These are phyloP conservation scores for Sitta carolinensis DNA, from an alignment of 2,797 vertebrate species.

Conservation along the genomic window DNA sequence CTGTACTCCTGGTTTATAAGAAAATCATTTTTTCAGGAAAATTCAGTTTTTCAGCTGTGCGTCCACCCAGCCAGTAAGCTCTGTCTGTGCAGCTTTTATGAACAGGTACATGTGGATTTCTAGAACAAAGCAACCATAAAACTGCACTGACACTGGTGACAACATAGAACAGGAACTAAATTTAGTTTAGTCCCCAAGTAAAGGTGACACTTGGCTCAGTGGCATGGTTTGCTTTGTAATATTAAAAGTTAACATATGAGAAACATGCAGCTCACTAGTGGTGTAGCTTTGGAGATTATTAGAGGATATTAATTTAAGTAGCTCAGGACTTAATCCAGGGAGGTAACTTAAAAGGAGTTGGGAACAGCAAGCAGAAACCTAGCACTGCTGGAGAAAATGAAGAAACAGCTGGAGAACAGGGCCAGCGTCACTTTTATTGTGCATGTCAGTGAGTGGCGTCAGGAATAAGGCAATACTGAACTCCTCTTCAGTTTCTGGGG, in stretches of 20 bases:
- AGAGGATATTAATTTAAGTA: slow-evolving; percentile 20
- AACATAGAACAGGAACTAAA: neutral
- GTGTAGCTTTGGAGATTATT: neutral
- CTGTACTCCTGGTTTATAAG: neutral
- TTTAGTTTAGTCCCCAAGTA: neutral
- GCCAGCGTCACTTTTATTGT: neutral
- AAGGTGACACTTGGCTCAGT: neutral
- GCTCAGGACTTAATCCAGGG: slow-evolving; percentile 2
- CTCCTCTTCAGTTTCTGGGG: neutral
- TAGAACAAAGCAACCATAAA: neutral
- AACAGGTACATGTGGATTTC: neutral
- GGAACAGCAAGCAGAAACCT: neutral
- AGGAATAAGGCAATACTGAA: neutral
- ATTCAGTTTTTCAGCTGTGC: neutral
- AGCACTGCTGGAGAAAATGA: slow-evolving; percentile 31
- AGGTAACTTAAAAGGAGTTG: slow-evolving; percentile 11
- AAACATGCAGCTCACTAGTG: neutral
- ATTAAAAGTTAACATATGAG: neutral
- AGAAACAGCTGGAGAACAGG: slow-evolving; percentile 12
- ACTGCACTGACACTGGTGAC: neutral
- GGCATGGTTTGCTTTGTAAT: neutral
- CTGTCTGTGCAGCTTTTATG: neutral
- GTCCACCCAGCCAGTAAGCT: neutral
- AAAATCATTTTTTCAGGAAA: neutral
- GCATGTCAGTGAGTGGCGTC: accelerated